Percentiles rank a stretch among this genome's conserved stretches.
These are phyloP conservation scores for Pedetes capensis DNA, from an alignment of 2,113 vertebrate species.

Conservation along the genomic window DNA sequence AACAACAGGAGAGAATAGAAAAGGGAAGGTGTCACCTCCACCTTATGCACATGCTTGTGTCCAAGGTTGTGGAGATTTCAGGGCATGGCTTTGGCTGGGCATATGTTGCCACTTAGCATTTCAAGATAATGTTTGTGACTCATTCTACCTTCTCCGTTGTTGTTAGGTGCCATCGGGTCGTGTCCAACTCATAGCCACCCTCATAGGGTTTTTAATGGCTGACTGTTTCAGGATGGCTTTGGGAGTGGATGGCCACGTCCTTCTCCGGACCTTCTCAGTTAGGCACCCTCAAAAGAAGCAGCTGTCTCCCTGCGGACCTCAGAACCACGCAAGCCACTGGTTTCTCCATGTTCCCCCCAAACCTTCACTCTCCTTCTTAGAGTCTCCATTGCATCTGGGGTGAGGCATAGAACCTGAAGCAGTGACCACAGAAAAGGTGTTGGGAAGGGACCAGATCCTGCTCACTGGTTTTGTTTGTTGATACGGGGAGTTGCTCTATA, in stretches of 20 bases:
- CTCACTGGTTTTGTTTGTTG: no score
- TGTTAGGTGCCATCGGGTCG: no score
- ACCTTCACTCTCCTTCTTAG: background rate
- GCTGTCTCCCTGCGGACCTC: background rate
- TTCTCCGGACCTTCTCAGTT: no score
- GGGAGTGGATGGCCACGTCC: no score
- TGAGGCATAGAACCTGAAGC: background rate
- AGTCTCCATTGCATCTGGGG: background rate
- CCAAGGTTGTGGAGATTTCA: background rate
- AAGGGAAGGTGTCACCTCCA: accelerated
- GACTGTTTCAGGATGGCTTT: no score
- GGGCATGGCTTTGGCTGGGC: background rate
- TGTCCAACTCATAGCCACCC: no score
- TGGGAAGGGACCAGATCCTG: background rate
- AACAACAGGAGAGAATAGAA: no score
- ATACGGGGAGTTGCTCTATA: no score
- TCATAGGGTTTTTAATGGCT: no score
- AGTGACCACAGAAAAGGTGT: background rate
- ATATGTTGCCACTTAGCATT: no score
- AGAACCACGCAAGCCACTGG: background rate
- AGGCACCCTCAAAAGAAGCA: background rate
- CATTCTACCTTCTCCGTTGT: background rate
- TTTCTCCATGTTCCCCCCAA: background rate
- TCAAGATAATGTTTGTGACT: background rate
- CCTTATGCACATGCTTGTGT: no score